Conservation (phyloP, 2,888 invertebrate genomes). For the Corythucha ciliata region DNA sequence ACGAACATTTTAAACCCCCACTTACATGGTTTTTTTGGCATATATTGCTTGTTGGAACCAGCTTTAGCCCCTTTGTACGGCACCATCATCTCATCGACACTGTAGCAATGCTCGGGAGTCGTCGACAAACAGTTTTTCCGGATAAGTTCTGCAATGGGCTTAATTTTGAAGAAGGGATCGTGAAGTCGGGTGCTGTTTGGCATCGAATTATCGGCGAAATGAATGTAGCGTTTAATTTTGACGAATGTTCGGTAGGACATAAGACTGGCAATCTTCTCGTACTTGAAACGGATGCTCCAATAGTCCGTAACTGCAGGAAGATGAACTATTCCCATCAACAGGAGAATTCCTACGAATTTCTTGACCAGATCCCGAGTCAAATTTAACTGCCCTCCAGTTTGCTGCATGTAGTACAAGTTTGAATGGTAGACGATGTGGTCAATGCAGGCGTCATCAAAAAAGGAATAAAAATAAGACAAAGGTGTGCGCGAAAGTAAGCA, state of each 20-base stretch:
- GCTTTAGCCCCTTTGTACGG: neutral
- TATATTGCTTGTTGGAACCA: slow-evolving; percentile 35
- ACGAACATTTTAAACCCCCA: slow-evolving; percentile 40
- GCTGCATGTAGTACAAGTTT: no score
- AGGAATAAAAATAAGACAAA: no score
- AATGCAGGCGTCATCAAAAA: no score
- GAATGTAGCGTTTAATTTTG: slow-evolving; percentile 12
- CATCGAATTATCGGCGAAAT: slow-evolving; percentile 14
- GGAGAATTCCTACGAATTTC: no score
- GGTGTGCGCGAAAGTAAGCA: no score
- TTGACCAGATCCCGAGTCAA: no score
- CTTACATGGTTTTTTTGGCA: slow-evolving; percentile 39
- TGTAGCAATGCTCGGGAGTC: slow-evolving; percentile 1
- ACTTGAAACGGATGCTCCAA: no score
- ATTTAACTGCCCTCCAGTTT: no score
- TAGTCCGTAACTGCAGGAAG: no score
- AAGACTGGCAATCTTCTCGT: slow-evolving; percentile 11
- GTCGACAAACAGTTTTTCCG: slow-evolving; percentile 20
- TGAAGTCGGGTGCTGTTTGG: neutral
- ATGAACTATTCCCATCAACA: no score
- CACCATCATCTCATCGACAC: slow-evolving; percentile 1
- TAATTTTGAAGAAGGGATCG: slow-evolving; percentile 12
- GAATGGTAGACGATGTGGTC: no score
- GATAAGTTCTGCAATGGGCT: slow-evolving; percentile 7
- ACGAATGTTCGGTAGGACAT: slow-evolving; percentile 10